These are phyloP conservation scores for Trypoxylus dichotomus DNA, from an alignment of 1,140 invertebrate species.

Conservation along the genomic window DNA sequence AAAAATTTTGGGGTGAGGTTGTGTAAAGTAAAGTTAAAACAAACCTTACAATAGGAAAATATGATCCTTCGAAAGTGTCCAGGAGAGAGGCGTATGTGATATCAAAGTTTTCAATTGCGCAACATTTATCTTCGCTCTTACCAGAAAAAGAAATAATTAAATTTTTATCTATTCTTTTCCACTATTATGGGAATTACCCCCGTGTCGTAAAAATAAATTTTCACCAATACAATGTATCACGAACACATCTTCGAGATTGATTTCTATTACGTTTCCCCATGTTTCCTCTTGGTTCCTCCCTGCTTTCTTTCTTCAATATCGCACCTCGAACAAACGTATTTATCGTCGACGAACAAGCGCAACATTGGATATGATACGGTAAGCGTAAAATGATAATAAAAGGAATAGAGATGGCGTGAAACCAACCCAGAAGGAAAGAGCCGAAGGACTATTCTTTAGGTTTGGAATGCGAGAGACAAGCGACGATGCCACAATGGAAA, in stretches of 20 bases:
- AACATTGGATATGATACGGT: background rate
- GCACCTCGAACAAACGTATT: background rate
- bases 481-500: background rate
- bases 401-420: background rate
- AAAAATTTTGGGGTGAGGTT: no score
- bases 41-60: no score
- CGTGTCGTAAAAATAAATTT: background rate
- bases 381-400: background rate
- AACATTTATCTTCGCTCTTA: no score
- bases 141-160: no score
- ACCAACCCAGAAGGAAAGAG: background rate
- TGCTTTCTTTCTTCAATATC: background rate
- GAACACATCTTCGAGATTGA: background rate
- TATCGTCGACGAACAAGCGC: background rate
- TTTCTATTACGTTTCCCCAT: background rate
- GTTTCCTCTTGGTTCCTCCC: background rate
- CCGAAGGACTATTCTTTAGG: background rate
- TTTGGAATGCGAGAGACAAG: background rate
- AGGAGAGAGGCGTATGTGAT: no score
- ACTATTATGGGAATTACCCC: background rate
- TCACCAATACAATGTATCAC: background rate
- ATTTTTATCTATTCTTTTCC: background rate
- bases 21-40: no score
- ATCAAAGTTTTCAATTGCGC: no score
- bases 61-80: no score